These are phyloP conservation scores for Chiloscyllium plagiosum DNA, from an alignment of 2,113 vertebrate species.

Conservation along the genomic window DNA sequence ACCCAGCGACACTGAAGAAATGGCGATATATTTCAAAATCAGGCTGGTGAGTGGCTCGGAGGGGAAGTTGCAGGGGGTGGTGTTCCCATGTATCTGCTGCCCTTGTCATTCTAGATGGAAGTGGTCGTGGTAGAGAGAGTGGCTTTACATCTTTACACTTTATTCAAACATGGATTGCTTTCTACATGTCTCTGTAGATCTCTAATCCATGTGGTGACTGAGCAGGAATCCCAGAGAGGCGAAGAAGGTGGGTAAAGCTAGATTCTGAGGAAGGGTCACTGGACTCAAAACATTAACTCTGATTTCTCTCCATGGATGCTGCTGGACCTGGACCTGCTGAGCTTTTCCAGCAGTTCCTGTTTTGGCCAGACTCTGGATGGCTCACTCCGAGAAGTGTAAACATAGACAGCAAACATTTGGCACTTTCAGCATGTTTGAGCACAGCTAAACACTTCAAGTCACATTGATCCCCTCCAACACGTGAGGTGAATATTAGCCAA, in stretches of 20 bases:
- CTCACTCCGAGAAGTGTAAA: background rate
- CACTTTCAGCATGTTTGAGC: constrained; percentile 29
- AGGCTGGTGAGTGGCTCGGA: too few relatives aligned
- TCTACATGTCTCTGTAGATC: background rate
- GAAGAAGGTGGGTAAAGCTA: background rate
- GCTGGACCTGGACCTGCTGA: too few relatives aligned
- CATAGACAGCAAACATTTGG: constrained; percentile 4
- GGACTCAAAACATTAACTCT: too few relatives aligned
- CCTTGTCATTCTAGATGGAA: too few relatives aligned
- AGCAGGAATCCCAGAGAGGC: background rate
- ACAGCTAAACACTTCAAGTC: constrained; percentile 27
- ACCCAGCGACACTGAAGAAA: too few relatives aligned
- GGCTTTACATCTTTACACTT: background rate
- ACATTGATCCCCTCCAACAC: background rate
- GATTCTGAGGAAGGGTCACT: background rate
- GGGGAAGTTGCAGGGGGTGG: too few relatives aligned
- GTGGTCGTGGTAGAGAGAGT: too few relatives aligned
- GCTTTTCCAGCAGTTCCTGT: too few relatives aligned
- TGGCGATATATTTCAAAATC: too few relatives aligned
- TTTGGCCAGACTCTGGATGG: background rate
- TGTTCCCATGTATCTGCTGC: too few relatives aligned
- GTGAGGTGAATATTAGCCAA: background rate
- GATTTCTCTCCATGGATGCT: too few relatives aligned
- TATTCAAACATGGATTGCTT: background rate
- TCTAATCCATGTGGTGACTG: background rate